Evolutionary conservation across 2,113 vertebrate genomes (phyloP), one percentile per base, ranked within the genome.

Genomic region (Colaptes auratus): DNA sequence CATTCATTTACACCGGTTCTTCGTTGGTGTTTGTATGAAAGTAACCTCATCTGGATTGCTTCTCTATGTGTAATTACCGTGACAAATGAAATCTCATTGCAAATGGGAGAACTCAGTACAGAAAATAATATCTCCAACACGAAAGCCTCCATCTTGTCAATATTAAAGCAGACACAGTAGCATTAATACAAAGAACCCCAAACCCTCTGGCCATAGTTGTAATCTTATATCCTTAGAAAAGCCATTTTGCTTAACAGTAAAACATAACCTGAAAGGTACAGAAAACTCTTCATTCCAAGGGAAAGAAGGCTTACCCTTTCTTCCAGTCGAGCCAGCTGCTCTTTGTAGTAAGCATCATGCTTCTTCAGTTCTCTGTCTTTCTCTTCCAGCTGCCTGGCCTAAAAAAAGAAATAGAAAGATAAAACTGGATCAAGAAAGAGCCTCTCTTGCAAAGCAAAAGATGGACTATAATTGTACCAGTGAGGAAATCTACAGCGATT

Each of bases 281-380:
- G 74, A 36, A 85, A 78, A 27, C 35, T 61, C 39, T 56, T 42
- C 10, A n/a, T 55, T 36, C 88, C 42, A 55, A 36, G 24, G 35
- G 20, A 9, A 31, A 71, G 60, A 13, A 59, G 18, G 48, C 98
- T 97, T 97, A 99, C 99, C 98, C 98, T 98, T 84, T 99, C 98
- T 89, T 99, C 99, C 96, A 99, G 98, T 67, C 98, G 98, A 89
- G 98, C 98, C 98, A 99, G 97, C 97, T 99, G 99, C 88, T 99
- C 99, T 96, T 98, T 98, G 96, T 99, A 99, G 97, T 99, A 99
- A 4, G 97, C 97, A 91, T 99, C 99, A 44, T 99, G 99, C 94
- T 98, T 99, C 97, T 97, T 98, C 90, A 99, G 98, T 88, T 99
- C 98, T 53, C 98, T 97, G 86, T 99, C 99, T 85, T 98, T 99